Conservation (phyloP, 2,113 vertebrate species). For the Spermophilus dauricus region DNA sequence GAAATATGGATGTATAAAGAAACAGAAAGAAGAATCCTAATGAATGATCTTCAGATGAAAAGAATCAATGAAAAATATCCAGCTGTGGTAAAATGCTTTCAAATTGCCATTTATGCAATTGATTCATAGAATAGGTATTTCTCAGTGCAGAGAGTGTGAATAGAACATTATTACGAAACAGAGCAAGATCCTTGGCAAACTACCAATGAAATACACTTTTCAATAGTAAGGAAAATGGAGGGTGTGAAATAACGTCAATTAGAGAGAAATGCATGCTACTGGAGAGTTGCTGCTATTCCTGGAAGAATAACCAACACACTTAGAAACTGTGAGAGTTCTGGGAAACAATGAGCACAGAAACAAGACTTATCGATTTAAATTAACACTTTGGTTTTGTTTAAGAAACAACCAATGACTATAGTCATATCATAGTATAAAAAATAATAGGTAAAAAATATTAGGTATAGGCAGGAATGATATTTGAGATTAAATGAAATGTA, state of each 20-base stretch:
- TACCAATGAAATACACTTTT: slow-evolving; percentile 81
- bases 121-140: slow-evolving; percentile 79
- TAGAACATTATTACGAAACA: slow-evolving; percentile 82
- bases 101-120: slow-evolving; percentile 81
- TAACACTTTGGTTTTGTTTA: slow-evolving; percentile 26
- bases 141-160: slow-evolving; percentile 71
- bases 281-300: slow-evolving; percentile 64
- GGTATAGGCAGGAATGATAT: not conserved
- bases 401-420: slow-evolving; percentile 34
- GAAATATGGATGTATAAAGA: slow-evolving; percentile 65
- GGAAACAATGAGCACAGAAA: slow-evolving; percentile 66
- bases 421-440: slow-evolving; percentile 29
- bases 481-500: not conserved
- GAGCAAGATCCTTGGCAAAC: slow-evolving; percentile 80
- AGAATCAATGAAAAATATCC: slow-evolving; percentile 85
- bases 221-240: slow-evolving; percentile 78
- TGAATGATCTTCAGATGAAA: slow-evolving; percentile 84
- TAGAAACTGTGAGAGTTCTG: slow-evolving; percentile 62
- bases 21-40: slow-evolving; percentile 76
- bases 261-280: slow-evolving; percentile 63
- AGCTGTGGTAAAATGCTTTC: slow-evolving; percentile 81
- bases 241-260: slow-evolving; percentile 80
- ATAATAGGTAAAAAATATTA: slow-evolving; percentile 14
- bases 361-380: slow-evolving; percentile 66
- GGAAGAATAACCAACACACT: slow-evolving; percentile 47